phyloP scores from a whole-genome alignment of 2,888 invertebrate genomes.

The Bombylius discolor region DNA sequence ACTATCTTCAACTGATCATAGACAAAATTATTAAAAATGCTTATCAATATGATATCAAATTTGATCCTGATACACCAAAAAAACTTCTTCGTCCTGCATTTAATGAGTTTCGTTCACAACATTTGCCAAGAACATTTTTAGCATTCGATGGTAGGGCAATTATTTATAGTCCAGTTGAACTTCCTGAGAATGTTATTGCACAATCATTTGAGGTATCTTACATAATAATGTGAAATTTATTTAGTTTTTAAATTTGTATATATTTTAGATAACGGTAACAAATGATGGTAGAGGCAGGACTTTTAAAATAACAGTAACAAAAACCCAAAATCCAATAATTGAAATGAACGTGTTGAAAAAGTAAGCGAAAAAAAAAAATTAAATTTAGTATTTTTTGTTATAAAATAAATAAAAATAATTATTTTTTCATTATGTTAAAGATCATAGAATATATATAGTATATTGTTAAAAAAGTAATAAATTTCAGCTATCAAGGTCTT shows the following conservation, averaged over 20 bases:
- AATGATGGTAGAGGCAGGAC: background rate
- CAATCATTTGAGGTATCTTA: slow-evolving; percentile 21
- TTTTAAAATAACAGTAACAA: slow-evolving; percentile 24
- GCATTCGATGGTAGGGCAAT: slow-evolving; percentile 65
- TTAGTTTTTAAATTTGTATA: background rate
- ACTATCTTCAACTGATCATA: slow-evolving; percentile 49
- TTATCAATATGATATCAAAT: slow-evolving; percentile 71
- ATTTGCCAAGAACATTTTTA: slow-evolving; percentile 38
- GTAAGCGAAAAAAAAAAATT: slow-evolving; percentile 16
- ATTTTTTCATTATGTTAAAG: background rate
- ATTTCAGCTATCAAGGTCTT: slow-evolving; percentile 24
- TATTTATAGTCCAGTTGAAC: slow-evolving; percentile 38
- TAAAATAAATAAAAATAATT: background rate
- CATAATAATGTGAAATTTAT: background rate
- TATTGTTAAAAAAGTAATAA: background rate
- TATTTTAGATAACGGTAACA: slow-evolving; percentile 22
- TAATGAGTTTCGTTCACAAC: slow-evolving; percentile 25
- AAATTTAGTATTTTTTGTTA: background rate
- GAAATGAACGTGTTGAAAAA: slow-evolving; percentile 24
- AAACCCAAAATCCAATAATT: slow-evolving; percentile 20
- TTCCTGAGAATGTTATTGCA: slow-evolving; percentile 12
- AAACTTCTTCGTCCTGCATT: slow-evolving; percentile 44
- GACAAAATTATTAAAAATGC: slow-evolving; percentile 35
- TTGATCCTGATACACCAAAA: slow-evolving; percentile 57
- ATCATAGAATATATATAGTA: background rate